Base-by-base conservation (phyloP, 2,888 invertebrate genomes). In the Branchellion lobata region DNA sequence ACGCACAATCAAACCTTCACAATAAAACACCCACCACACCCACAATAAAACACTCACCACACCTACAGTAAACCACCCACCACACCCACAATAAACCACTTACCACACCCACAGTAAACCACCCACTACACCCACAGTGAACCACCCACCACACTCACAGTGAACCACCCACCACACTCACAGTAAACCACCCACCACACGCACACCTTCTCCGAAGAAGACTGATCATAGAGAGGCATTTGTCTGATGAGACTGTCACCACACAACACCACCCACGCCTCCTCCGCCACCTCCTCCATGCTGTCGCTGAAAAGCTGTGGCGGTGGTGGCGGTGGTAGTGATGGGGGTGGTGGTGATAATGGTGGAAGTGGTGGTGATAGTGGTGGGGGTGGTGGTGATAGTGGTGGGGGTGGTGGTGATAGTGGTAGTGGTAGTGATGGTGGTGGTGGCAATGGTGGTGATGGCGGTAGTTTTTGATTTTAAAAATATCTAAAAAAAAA, bases 231-330 rank as follows among this genome's bases (percentile, higher is more conserved):
- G n/a, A 57, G 61, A 3, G 21, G 61, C 14, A 57, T 8, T n/a
- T 57, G 61, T 5, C 61, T 8, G 61, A 57, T 57, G 61, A 57
- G n/a, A n/a, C 24, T 24, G 24, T 57, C 61, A 24, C 61, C 61
- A 57, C 61, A 57, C 61, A 57, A 24, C 3, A 57, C 24, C n/a
- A 57, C 24, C 61, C 61, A 57, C n/a, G n/a, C 61, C 21, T 57
- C 61, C 21, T 57, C 61, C 21, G 8, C 21, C 24, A 57, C 92
- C 89, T 0, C 92, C 92, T 65, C 93, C 87, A 79, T 91, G 90
- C 85, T 92, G 91, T 81, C 91, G 87, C 34, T 91, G 86, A 86
- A 92, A 91, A 72, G 90, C 90, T 85, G 89, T 83, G n/a, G 61
- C 21, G 21, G 21, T n/a, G 24, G 24, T 57, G 47, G 47, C n/a